Evolutionary conservation across 2,113 vertebrate genomes (phyloP).

Genomic region (Microtus richardsoni): DNA sequence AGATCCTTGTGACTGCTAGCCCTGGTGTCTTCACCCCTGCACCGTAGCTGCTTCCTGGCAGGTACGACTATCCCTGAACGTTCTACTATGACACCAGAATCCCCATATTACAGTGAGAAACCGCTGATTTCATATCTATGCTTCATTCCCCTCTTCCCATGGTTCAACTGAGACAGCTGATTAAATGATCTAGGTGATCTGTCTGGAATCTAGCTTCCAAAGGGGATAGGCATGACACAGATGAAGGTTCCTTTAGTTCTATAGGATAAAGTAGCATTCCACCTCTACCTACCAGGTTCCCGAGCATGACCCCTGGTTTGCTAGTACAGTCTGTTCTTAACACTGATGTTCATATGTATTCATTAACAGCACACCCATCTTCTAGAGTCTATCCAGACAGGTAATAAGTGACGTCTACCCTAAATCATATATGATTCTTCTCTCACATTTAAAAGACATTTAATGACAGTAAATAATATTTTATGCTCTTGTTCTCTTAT

Average conservation of each 20-base stretch:
- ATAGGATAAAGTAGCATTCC: background rate
- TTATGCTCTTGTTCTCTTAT: background rate
- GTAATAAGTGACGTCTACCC: background rate
- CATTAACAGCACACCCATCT: background rate
- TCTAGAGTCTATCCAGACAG: background rate
- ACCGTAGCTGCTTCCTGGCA: background rate
- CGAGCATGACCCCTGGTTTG: background rate
- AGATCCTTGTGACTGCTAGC: background rate
- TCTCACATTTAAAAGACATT: background rate
- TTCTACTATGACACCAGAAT: background rate
- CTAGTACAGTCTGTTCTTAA: background rate
- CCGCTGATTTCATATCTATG: background rate
- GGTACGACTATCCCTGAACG: background rate
- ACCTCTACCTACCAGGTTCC: background rate
- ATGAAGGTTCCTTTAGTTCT: background rate
- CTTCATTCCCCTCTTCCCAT: background rate
- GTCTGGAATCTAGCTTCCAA: background rate
- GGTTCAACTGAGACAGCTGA: background rate
- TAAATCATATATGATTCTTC: background rate
- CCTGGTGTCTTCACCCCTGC: too few species aligned
- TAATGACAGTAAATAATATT: background rate
- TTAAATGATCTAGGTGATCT: background rate
- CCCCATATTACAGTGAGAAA: background rate
- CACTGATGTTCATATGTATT: background rate
- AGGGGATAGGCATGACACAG: background rate